phyloP scores from a whole-genome alignment of 1,140 invertebrate species.

The Elymnias hypermnestra region DNA sequence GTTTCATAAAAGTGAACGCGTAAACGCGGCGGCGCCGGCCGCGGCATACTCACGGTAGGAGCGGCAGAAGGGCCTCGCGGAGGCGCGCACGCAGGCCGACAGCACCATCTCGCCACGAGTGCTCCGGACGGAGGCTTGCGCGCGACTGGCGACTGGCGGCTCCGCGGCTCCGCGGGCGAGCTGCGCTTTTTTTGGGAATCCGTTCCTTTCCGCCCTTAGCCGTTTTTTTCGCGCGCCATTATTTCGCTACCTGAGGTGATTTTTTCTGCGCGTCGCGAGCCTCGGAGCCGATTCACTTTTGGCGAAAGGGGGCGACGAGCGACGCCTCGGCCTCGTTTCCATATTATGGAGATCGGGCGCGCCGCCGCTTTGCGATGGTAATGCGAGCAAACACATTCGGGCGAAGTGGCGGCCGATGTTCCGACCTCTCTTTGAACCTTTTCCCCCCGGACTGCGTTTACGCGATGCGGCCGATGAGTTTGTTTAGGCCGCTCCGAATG shows the following conservation, averaged over 20 bases:
- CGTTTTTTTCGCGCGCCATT: slow-evolving; percentile 70
- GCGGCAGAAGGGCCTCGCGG: slow-evolving; percentile 44
- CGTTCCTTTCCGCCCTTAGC: slow-evolving; percentile 72
- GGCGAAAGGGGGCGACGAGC: slow-evolving; percentile 58
- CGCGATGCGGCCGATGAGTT: slow-evolving; percentile 41
- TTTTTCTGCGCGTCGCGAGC: slow-evolving; percentile 60
- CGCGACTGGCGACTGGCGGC: slow-evolving; percentile 23
- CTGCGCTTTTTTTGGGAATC: slow-evolving; percentile 71
- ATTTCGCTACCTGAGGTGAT: slow-evolving; percentile 72
- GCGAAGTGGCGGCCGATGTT: slow-evolving; percentile 17
- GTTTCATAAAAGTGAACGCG: too few relatives aligned
- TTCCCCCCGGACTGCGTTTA: slow-evolving; percentile 40
- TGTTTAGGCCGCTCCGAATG: slow-evolving; percentile 64
- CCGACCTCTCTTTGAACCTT: slow-evolving; percentile 18
- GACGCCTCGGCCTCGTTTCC: not conserved
- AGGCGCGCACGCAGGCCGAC: slow-evolving; percentile 62
- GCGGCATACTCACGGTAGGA: slow-evolving; percentile 56
- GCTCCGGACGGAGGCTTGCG: slow-evolving; percentile 19
- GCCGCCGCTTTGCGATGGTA: slow-evolving; percentile 52
- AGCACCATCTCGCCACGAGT: slow-evolving; percentile 47
- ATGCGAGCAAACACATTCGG: slow-evolving; percentile 44
- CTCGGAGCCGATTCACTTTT: slow-evolving; percentile 73
- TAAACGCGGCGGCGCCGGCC: not conserved
- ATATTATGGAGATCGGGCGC: not conserved
- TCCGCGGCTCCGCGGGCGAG: slow-evolving; percentile 30